These are phyloP conservation scores for Parazoanthus darwini DNA, from an alignment of 92 coral and sea anemone species.

Conservation along the genomic window DNA sequence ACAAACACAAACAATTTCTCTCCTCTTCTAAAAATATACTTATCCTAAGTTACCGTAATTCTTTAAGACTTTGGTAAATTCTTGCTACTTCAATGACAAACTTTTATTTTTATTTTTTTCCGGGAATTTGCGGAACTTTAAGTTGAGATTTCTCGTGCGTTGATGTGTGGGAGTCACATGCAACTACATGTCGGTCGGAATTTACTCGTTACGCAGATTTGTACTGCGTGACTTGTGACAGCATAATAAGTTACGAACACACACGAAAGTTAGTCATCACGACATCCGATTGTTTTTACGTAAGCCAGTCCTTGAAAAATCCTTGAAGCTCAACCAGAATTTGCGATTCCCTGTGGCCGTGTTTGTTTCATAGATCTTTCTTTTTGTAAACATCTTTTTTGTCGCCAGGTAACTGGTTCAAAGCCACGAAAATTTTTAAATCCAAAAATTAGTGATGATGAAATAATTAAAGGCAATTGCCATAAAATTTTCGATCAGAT, in stretches of 20 bases:
- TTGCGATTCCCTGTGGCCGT: not conserved
- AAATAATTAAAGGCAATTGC: not conserved
- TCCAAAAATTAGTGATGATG: conserved; percentile 11
- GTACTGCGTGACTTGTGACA: conserved; percentile 39
- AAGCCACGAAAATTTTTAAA: not conserved
- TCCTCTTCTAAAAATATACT: conserved; percentile 3
- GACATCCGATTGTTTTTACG: conserved; percentile 3
- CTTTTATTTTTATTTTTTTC: not conserved
- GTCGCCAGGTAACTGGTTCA: conserved; percentile 24
- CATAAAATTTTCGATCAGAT: too few relatives aligned
- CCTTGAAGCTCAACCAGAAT: not conserved
- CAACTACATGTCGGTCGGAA: not conserved
- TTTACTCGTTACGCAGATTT: not conserved
- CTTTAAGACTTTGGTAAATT: not conserved
- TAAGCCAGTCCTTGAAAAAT: not conserved
- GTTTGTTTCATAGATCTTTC: not conserved
- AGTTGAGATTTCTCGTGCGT: not conserved
- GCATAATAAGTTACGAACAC: not conserved
- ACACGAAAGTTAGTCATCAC: not conserved
- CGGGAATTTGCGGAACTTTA: conserved; percentile 35
- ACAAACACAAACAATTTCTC: conserved; percentile 21
- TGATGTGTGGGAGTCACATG: not conserved
- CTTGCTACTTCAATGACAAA: not conserved
- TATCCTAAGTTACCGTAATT: not conserved
- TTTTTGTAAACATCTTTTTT: not conserved